Conservation (phyloP, 2,888 invertebrate genomes). For the Nysson spinosus region DNA sequence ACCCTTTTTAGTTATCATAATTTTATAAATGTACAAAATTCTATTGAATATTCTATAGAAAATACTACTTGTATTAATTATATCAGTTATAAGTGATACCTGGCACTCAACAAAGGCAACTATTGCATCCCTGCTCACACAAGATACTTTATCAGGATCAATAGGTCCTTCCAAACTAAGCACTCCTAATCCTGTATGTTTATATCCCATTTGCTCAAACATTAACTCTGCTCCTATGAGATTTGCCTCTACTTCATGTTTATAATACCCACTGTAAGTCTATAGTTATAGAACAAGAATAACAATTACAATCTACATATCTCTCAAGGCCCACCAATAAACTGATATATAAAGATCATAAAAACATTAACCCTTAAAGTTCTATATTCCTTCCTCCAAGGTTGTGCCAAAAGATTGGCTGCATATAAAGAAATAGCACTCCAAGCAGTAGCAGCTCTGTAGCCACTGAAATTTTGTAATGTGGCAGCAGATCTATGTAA, state of each 20-base stretch:
- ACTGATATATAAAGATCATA: no score
- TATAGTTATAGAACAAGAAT: conserved; percentile 73
- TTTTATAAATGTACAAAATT: no score
- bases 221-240: conserved; percentile 87
- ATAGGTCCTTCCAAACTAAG: conserved; percentile 85
- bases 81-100: conserved; percentile 77
- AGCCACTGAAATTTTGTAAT: conserved; percentile 87
- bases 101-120: conserved; percentile 93
- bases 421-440: conserved; percentile 91
- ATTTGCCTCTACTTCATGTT: conserved; percentile 91
- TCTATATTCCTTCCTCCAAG: conserved; percentile 93
- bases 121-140: conserved; percentile 89
- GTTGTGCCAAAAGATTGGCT: conserved; percentile 89
- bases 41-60: neutral
- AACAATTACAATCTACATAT: conserved; percentile 22
- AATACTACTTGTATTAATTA: neutral
- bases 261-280: conserved; percentile 93
- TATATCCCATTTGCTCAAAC: conserved; percentile 91
- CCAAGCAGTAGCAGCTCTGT: conserved; percentile 89
- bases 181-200: conserved; percentile 80
- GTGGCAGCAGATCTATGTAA: conserved; percentile 85
- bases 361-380: conserved; percentile 83
- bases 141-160: conserved; percentile 89
- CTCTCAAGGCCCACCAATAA: no score
- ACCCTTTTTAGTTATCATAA: no score